These are phyloP conservation scores for Portunus trituberculatus DNA, from an alignment of 1,140 invertebrate species.

Conservation along the genomic window DNA sequence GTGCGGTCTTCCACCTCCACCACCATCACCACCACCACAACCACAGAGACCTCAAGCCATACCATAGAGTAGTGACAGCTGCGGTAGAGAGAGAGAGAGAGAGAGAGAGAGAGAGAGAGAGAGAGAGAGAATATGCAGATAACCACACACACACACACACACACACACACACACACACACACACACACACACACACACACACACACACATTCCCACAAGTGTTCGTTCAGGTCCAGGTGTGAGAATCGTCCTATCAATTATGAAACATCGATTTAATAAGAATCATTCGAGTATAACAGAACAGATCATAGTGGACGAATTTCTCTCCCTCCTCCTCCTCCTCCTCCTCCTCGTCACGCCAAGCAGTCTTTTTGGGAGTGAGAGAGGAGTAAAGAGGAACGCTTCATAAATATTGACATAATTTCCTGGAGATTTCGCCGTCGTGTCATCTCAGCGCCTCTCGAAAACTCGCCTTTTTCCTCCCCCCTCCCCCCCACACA, in stretches of 20 bases:
- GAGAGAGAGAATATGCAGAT: background rate
- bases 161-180: background rate
- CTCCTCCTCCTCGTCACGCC: background rate
- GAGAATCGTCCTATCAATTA: background rate
- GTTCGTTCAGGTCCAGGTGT: background rate
- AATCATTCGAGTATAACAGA: background rate
- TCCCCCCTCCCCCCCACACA: background rate
- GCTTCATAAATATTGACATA: background rate
- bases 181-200: constrained; percentile 25
- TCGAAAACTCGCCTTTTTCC: background rate
- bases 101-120: background rate
- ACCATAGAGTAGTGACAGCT: background rate
- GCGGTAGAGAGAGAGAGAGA: background rate
- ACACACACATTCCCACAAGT: background rate
- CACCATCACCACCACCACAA: no score
- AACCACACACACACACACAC: background rate
- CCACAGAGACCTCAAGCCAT: no score
- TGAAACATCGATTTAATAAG: background rate
- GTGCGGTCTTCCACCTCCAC: no score
- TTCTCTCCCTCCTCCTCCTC: background rate
- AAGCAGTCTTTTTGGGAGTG: background rate
- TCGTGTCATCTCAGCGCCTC: background rate
- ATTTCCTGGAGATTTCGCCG: background rate
- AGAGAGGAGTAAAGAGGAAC: background rate
- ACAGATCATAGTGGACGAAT: background rate